phyloP scores from a whole-genome alignment of 2,888 invertebrate species.

The Alviniconcha strummeri region DNA sequence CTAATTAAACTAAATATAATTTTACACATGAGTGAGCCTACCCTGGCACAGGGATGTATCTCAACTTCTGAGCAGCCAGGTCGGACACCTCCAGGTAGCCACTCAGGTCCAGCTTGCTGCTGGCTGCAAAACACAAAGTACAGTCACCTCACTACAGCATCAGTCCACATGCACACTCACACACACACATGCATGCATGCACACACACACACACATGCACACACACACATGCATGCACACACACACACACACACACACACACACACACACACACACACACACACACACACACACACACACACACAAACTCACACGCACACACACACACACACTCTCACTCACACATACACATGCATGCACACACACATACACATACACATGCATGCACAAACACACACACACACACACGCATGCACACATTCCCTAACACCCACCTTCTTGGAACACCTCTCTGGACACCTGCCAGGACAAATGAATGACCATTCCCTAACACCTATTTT shows the following conservation, averaged over 20 bases:
- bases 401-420: background rate
- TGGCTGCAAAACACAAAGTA: conserved; percentile 44
- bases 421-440: conserved; percentile 54
- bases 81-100: conserved; percentile 78
- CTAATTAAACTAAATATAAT: no score
- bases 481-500: conserved; percentile 50
- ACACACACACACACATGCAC: background rate
- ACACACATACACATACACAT: background rate
- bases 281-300: background rate
- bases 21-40: conserved; percentile 55
- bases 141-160: no score
- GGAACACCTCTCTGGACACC: conserved; percentile 65
- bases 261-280: background rate
- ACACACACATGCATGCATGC: no score
- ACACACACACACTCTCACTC: background rate
- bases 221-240: background rate
- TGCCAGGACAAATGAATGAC: conserved; percentile 47
- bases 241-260: background rate
- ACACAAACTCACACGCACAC: background rate
- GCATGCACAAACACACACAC: background rate
- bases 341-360: background rate
- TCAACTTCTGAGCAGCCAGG: conserved; percentile 73
- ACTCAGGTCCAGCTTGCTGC: conserved; percentile 48
- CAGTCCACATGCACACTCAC: no score
- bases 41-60: conserved; percentile 78